phyloP scores from a whole-genome alignment of 1,140 invertebrate species.

The Cherax quadricarinatus region DNA sequence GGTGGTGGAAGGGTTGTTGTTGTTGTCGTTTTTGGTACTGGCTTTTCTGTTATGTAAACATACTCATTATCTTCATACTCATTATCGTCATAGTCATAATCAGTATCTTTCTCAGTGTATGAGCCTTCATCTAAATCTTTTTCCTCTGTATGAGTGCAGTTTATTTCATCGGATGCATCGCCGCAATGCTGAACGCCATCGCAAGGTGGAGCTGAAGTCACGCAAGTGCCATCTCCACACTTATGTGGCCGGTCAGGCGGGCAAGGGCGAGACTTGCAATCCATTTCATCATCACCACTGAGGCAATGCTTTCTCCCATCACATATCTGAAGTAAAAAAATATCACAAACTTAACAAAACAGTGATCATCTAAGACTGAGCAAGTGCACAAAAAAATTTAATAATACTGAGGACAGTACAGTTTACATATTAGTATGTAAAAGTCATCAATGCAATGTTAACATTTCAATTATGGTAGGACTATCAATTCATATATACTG shows the following conservation, averaged over 20 bases:
- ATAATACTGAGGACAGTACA: too few species aligned
- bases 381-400: too few species aligned
- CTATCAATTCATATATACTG: too few species aligned
- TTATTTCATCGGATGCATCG: constrained; percentile 66
- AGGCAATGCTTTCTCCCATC: constrained; percentile 65
- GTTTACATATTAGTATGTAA: too few species aligned
- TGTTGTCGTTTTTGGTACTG: not conserved
- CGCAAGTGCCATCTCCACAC: constrained; percentile 55
- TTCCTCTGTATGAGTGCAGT: constrained; percentile 37
- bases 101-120: not conserved
- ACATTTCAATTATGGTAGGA: too few species aligned
- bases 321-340: constrained; percentile 48
- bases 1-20: not conserved
- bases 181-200: constrained; percentile 57
- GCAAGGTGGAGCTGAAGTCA: constrained; percentile 39
- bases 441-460: too few species aligned
- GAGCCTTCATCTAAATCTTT: not conserved
- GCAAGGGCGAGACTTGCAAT: constrained; percentile 50
- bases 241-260: constrained; percentile 38
- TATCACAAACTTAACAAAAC: too few species aligned
- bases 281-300: constrained; percentile 63
- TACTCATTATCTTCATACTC: not conserved
- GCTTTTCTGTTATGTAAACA: too few species aligned
- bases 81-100: not conserved
- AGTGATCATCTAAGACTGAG: too few species aligned